Evolutionary conservation across 2,888 invertebrate species (phyloP), one percentile per base, ranked within the genome.

Genomic region (Cataglyphis livida): DNA sequence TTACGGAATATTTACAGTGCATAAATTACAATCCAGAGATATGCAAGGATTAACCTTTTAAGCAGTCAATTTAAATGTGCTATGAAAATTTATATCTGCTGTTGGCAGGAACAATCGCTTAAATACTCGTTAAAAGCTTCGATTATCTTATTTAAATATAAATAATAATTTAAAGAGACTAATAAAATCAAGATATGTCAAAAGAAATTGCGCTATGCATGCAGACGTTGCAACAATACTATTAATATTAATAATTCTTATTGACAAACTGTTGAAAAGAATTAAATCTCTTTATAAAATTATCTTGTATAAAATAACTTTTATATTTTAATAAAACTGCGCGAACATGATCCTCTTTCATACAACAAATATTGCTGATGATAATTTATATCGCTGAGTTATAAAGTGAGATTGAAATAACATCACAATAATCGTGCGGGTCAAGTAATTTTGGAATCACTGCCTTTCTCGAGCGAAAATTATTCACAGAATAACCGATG

Each of bases 11-110:
- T 57, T 71, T 57, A 57, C 57, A 35, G 10, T 57, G 21, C 21
- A 71, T 71, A 57, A 71, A 54, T 54, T 21, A 70, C 21, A 70
- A 70, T 38, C 25, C 18, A n/a, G 9, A n/a, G 9, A 3, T 70
- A 51, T 57, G 54, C 25, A 71, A 57, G 21, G 21, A 18, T 57
- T 70, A 54, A 70, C 70, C 35, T 71, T 71, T 71, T 54, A 54
- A 71, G 18, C 70, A 9, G 35, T 38, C 15, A 35, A 71, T 71
- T 57, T 57, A 71, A 57, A 57, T 57, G 35, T 57, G 35, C 7
- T 51, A 21, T 35, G 51, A 70, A 54, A 70, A 54, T 25, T 70
- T 15, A 54, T 62, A 48, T 64, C n/a, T 35, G 38, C 15, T n/a
- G 70, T 32, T 32, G 18, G 7, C 51, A 18, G 12, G 10, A 68